A percentile compares a stretch with the other conserved stretches of the same genome.
Evolutionary conservation across 2,888 invertebrate genomes (phyloP).

Genomic region (Orthosia cruda): DNA sequence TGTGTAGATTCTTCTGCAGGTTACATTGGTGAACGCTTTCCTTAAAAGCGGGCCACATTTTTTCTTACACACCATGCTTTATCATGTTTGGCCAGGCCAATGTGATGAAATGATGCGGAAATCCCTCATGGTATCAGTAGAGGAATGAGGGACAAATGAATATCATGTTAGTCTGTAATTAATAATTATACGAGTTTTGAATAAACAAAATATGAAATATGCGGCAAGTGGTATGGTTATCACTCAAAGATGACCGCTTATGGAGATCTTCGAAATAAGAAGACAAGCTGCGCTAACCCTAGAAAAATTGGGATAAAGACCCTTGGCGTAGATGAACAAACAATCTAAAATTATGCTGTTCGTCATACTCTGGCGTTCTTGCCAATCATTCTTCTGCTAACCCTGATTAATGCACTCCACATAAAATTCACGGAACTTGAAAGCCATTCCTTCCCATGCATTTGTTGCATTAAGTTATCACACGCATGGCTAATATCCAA

Average conservation of each 20-base stretch:
- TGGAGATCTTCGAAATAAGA: neutral
- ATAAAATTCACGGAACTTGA: constrained; percentile 41
- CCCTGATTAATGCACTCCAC: constrained; percentile 35
- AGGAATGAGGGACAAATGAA: neutral
- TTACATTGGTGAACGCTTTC: neutral
- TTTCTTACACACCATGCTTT: neutral
- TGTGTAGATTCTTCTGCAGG: neutral
- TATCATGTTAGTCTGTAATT: neutral
- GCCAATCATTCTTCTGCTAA: constrained; percentile 31
- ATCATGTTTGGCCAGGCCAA: neutral
- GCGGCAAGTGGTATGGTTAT: neutral
- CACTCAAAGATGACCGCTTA: neutral
- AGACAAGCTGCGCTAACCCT: neutral
- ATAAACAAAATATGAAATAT: neutral
- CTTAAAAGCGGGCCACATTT: no score
- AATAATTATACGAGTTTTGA: neutral
- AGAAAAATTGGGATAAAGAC: neutral
- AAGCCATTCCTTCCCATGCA: constrained; percentile 53
- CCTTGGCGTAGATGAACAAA: neutral
- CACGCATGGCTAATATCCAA: constrained; percentile 72
- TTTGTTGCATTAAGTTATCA: constrained; percentile 62
- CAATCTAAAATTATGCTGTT: constrained; percentile 9
- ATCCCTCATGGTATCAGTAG: constrained; percentile 1
- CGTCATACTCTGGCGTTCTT: constrained; percentile 2
- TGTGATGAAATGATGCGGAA: constrained; percentile 19